Percentiles rank a stretch among this genome's conserved stretches.
Conservation (phyloP, 2,113 vertebrate genomes). For the Malurus alboscapulatus region DNA sequence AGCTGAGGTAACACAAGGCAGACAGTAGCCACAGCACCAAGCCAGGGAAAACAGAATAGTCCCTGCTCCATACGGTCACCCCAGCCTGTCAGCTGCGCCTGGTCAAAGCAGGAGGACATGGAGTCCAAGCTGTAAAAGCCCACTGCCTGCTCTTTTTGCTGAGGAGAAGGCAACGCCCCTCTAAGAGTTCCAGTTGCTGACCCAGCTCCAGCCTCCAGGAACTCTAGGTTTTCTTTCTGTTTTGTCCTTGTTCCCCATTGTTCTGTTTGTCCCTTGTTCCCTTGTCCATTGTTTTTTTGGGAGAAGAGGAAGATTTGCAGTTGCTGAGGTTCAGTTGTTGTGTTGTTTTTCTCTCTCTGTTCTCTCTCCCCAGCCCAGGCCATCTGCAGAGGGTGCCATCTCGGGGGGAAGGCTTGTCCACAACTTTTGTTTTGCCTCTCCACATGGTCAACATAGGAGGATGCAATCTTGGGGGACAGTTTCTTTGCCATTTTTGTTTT, state of each 20-base stretch:
- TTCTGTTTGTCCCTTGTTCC: too few relatives aligned
- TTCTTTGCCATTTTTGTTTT: background rate
- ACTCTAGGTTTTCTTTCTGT: background rate
- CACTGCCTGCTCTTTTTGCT: background rate
- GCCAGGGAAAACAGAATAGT: background rate
- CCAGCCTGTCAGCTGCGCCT: background rate
- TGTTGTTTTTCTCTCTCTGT: background rate
- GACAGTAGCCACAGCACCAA: background rate
- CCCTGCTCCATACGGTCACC: accelerated
- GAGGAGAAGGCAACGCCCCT: background rate
- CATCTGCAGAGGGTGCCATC: accelerated
- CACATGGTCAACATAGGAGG: background rate
- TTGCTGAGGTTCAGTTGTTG: accelerated
- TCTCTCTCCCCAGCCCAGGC: background rate
- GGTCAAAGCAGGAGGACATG: background rate
- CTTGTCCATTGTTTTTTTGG: background rate
- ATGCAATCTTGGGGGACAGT: background rate
- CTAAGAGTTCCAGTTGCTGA: background rate
- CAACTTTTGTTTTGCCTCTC: background rate
- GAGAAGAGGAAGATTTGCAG: background rate
- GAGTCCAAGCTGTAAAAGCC: background rate
- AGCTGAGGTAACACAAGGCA: background rate
- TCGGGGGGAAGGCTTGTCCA: too few relatives aligned
- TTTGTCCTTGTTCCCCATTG: background rate
- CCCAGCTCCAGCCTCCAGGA: background rate